Evolutionary conservation across 2,888 invertebrate genomes (phyloP), one percentile per base, ranked within the genome.

Genomic region (Urechis unicinctus): DNA sequence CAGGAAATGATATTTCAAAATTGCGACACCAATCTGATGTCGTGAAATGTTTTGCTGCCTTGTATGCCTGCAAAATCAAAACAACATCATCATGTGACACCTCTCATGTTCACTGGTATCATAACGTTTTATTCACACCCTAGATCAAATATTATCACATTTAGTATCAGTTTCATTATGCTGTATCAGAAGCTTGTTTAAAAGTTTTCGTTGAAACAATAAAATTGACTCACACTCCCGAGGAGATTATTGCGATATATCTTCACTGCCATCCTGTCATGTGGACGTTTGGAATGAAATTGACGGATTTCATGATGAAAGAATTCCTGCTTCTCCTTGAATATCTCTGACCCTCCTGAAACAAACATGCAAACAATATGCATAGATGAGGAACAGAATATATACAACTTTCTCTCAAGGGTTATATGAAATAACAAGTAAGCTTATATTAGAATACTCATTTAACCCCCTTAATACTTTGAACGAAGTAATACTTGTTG

Each of bases 1-100:
- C 92, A 75, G 88, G 86, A 79, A 94, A 94, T 55, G 86, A 86
- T 61, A 94, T 87, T 80, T 94, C 93, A 77, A 94, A 93, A 81
- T 89, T 91, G 73, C 88, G 85, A 79, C 92, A 93, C 94, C 94
- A 95, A 80, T 94, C 93, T 53, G 86, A 85, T n/a, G 89, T 85
- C 26, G 85, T 83, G 80, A 91, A 91, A 71, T 87, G 85, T 68
- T 88, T 87, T 1, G 91, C 91, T 45, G 89, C 87, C 79, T 90
- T 91, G 82, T 91, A 86, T 1, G 85, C 84, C 84, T 84, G 75
- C 21, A 79, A 79, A 52, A 56, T 57, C 59, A 60, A 58, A 26
- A 31, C 31, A 50, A 36, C 5, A 25, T 3, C n/a, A n/a, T n/a
- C n/a, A n/a, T n/a, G n/a, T n/a, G n/a, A n/a, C n/a, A n/a, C n/a